Evolutionary conservation across 2,888 invertebrate genomes (phyloP).

Genomic region (Dryobota labecula): DNA sequence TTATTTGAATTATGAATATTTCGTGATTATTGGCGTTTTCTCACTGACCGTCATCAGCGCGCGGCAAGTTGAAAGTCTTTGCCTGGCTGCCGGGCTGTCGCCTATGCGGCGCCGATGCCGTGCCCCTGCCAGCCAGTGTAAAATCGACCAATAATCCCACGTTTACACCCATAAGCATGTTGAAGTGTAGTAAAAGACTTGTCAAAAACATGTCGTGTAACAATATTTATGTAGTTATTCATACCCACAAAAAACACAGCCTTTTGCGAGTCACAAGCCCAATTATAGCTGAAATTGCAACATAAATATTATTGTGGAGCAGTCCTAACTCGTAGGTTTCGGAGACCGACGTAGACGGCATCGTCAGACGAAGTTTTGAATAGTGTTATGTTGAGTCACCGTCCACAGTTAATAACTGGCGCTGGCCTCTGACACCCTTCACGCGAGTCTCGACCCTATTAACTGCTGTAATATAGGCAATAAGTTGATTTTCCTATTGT

Average conservation of each 20-base stretch:
- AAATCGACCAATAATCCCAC: too few species aligned
- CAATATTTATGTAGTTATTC: not conserved
- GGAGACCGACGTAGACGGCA: constrained; percentile 31
- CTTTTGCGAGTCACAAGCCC: not conserved
- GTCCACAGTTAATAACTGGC: constrained; percentile 69
- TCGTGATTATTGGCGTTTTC: too few species aligned
- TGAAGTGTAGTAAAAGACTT: too few species aligned
- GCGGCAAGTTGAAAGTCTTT: too few species aligned
- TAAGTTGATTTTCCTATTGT: constrained; percentile 24
- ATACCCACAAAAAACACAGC: not conserved
- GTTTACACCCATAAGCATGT: too few species aligned
- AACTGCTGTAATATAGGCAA: constrained; percentile 18
- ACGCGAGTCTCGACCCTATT: constrained; percentile 57
- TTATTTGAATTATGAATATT: too few species aligned
- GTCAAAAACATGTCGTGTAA: too few species aligned
- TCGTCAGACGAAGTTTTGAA: constrained; percentile 69
- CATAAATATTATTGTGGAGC: constrained; percentile 11
- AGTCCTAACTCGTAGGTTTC: constrained; percentile 15
- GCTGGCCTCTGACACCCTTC: constrained; percentile 47
- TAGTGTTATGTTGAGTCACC: constrained; percentile 70
- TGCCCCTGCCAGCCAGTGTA: too few species aligned
- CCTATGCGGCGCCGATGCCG: too few species aligned
- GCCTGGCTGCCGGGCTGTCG: too few species aligned
- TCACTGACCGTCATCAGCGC: too few species aligned
- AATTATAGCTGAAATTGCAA: constrained; percentile 30